phyloP scores from a whole-genome alignment of 2,888 invertebrate genomes.

The Zygogramma bicolorata region DNA sequence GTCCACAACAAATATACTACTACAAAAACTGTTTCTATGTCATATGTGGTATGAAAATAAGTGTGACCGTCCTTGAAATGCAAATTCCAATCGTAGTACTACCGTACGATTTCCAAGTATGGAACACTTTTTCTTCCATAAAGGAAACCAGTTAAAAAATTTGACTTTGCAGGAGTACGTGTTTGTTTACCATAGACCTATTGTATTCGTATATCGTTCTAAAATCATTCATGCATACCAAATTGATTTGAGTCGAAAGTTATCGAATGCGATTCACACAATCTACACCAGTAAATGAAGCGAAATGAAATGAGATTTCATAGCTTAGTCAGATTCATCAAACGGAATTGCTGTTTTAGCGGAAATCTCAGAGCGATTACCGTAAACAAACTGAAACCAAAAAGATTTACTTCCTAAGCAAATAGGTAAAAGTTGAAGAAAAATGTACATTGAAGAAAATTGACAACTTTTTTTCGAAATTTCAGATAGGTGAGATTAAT shows the following conservation, averaged over 20 bases:
- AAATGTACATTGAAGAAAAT: no score
- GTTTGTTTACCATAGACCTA: background rate
- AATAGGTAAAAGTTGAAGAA: no score
- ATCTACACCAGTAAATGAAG: background rate
- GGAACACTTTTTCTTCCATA: background rate
- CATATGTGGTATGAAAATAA: no score
- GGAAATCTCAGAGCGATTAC: background rate
- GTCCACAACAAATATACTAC: no score
- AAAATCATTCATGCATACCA: background rate
- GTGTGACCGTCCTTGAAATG: background rate
- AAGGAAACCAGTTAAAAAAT: background rate
- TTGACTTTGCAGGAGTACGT: background rate
- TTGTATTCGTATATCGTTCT: background rate
- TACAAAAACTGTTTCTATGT: no score
- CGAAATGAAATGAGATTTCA: background rate
- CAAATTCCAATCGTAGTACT: background rate
- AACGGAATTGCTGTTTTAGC: background rate
- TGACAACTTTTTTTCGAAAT: no score
- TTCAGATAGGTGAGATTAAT: no score
- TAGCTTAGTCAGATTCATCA: background rate
- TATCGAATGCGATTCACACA: background rate
- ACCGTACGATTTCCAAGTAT: background rate
- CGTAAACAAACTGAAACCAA: background rate
- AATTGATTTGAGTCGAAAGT: background rate
- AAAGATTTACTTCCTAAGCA: background rate